phyloP scores from a whole-genome alignment of 1,140 invertebrate species.

The Melipona quadrifasciata region DNA sequence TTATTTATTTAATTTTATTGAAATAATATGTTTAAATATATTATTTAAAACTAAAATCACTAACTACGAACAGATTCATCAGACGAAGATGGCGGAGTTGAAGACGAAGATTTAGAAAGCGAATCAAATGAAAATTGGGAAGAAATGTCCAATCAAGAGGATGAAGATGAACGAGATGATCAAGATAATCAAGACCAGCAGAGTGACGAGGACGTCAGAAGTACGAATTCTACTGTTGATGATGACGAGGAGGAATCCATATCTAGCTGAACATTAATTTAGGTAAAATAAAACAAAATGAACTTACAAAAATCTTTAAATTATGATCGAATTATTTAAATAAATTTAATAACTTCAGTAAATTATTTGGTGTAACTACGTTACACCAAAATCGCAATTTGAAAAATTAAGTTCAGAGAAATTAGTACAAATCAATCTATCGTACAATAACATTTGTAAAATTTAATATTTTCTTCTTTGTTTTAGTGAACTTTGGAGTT shows the following conservation, averaged over 20 bases:
- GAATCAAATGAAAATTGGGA: slow-evolving; percentile 81
- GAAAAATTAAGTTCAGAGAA: neutral
- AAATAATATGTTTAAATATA: neutral
- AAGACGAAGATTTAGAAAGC: slow-evolving; percentile 72
- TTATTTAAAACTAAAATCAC: slow-evolving; percentile 81
- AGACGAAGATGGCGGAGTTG: slow-evolving; percentile 75
- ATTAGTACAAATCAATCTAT: neutral
- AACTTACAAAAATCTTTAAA: neutral
- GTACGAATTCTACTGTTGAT: slow-evolving; percentile 69
- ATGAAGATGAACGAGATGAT: slow-evolving; percentile 59
- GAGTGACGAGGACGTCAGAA: slow-evolving; percentile 71
- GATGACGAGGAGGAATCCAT: slow-evolving; percentile 72
- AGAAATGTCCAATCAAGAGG: slow-evolving; percentile 77
- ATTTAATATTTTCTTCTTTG: neutral
- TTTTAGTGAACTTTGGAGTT: slow-evolving; percentile 41
- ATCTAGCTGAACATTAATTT: slow-evolving; percentile 67
- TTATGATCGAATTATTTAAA: neutral
- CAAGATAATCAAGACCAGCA: slow-evolving; percentile 42
- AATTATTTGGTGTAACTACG: neutral
- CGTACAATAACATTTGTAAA: neutral
- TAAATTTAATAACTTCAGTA: neutral
- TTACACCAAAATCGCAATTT: neutral
- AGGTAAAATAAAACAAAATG: slow-evolving; percentile 11
- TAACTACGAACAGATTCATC: slow-evolving; percentile 70
- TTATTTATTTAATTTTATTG: neutral